Conservation (phyloP, 92 coral and sea anemone species). For the Bergia sp. region DNA sequence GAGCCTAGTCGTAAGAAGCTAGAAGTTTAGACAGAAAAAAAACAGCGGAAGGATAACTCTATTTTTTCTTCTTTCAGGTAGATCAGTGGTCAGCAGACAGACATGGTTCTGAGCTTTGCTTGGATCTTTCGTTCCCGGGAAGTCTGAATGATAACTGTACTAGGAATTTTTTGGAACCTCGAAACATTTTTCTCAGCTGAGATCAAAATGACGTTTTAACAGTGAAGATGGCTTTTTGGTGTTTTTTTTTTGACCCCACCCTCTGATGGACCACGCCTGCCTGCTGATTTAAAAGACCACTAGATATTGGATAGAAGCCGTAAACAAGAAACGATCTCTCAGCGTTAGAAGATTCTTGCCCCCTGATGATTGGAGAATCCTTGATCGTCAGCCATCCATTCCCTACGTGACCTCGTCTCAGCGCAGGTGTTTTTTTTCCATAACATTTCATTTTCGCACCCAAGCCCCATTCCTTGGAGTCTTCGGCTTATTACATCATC, state of each 20-base stretch:
- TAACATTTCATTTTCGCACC: neutral
- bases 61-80: constrained; percentile 36
- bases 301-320: neutral
- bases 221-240: neutral
- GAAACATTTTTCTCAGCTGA: neutral
- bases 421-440: neutral
- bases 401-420: neutral
- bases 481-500: neutral
- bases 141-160: neutral
- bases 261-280: neutral
- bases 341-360: neutral
- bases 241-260: neutral
- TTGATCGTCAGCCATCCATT: neutral
- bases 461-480: neutral
- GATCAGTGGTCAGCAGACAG: constrained; percentile 46
- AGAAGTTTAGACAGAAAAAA: constrained; percentile 8
- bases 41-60: neutral
- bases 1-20: neutral
- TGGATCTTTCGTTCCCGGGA: constrained; percentile 1
- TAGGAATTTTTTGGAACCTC: neutral
- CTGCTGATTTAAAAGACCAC: neutral
- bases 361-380: no score
- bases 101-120: constrained; percentile 10
- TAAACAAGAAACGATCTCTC: neutral
- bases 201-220: neutral